A percentile compares a stretch with the other conserved stretches of the same genome.
Conservation (phyloP, 2,113 vertebrate species). For the Amia ocellicauda region DNA sequence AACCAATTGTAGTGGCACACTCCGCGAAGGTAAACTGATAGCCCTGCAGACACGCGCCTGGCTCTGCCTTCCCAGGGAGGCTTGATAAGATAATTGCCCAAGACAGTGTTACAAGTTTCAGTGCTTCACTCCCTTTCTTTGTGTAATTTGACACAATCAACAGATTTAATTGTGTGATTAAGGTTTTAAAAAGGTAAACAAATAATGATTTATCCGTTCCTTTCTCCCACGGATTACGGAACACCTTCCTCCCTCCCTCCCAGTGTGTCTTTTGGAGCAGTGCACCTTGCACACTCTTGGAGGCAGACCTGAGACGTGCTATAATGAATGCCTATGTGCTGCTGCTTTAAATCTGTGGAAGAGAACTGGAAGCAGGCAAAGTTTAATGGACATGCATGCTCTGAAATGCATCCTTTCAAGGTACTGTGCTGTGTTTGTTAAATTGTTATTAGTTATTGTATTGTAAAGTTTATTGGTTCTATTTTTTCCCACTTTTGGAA, state of each 20-base stretch:
- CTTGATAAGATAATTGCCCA: slow-evolving; percentile 45
- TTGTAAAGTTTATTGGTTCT: too few species aligned
- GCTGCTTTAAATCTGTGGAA: too few species aligned
- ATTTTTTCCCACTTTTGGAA: too few species aligned
- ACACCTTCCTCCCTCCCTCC: slow-evolving; percentile 10
- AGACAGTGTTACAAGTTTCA: slow-evolving; percentile 42
- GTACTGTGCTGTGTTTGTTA: too few species aligned
- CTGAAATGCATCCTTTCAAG: too few species aligned
- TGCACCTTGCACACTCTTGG: slow-evolving; percentile 17
- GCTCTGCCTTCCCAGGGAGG: slow-evolving; percentile 28
- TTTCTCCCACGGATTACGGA: slow-evolving; percentile 4
- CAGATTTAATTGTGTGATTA: slow-evolving; percentile 61
- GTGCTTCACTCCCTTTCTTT: slow-evolving; percentile 50
- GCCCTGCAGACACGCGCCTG: slow-evolving; percentile 32
- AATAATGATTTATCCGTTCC: slow-evolving; percentile 41
- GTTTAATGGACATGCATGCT: too few species aligned
- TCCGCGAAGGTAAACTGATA: slow-evolving; percentile 62
- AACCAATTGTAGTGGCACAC: slow-evolving; percentile 59
- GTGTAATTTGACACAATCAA: slow-evolving; percentile 36
- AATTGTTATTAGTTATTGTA: too few species aligned
- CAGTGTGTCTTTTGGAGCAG: slow-evolving; percentile 12
- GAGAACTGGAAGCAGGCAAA: too few species aligned
- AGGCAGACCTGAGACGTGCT: slow-evolving; percentile 30
- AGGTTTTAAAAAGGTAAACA: slow-evolving; percentile 52
- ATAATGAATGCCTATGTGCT: neutral